Evolutionary conservation across 2,797 vertebrate species (phyloP).

Genomic region (Antrozous pallidus): DNA sequence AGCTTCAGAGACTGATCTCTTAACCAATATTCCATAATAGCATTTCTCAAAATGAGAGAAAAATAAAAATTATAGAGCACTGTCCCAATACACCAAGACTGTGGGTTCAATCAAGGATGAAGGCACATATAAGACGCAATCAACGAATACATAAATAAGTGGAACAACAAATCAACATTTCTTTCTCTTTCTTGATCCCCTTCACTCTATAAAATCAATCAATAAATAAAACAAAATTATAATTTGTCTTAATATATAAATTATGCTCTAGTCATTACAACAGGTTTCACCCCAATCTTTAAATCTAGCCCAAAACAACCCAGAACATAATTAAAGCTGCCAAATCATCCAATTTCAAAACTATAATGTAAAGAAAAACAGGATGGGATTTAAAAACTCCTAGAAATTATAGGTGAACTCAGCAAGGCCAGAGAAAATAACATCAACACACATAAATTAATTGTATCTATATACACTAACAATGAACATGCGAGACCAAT

Average conservation of each 20-base stretch:
- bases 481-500: constrained; percentile 14
- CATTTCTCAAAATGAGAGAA: neutral
- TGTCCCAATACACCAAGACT: neutral
- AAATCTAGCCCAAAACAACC: neutral
- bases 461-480: neutral
- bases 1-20: neutral
- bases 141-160: neutral
- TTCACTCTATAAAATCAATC: neutral
- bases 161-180: neutral
- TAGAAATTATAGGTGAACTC: neutral
- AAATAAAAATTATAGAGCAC: neutral
- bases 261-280: neutral
- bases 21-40: neutral
- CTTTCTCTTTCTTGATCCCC: neutral
- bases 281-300: neutral
- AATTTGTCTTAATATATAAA: neutral
- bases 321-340: neutral
- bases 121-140: neutral
- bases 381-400: neutral
- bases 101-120: neutral
- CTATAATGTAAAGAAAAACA: neutral
- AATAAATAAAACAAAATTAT: neutral
- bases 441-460: neutral
- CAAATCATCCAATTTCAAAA: neutral
- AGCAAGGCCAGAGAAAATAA: neutral